Evolutionary conservation across 2,888 invertebrate species (phyloP), one percentile per base, ranked within the genome.

Genomic region (Acrobeloides nanus): DNA sequence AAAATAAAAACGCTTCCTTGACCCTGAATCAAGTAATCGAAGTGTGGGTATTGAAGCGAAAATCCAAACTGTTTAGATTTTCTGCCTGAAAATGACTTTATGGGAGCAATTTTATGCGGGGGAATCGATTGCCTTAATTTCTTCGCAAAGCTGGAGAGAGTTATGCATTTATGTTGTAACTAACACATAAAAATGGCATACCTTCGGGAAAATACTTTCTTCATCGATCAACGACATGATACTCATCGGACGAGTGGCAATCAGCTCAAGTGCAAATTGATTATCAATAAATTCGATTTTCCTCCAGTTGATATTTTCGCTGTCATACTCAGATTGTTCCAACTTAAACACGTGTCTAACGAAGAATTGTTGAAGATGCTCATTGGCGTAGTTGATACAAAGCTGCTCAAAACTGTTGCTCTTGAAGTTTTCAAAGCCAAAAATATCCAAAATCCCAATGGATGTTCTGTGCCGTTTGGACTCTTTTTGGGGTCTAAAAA

Each of bases 221-320:
- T 99, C 97, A 72, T 97, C 95, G 58, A 99, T 89, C 55, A 99
- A 79, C 12, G 93, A 89, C 86, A 99, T 88, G 46, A 97, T 90
- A 73, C 95, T 95, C 53, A 97, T 79, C 62, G 92, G 92, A 74
- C 89, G 89, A 26, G 88, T 83, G 8, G 95, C 95, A 66, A 99
- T 93, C 72, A 99, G 78, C 78, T 97, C 95, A 49, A 99, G 78
- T 0, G 92, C 59, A 15, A 51, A 33, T 78, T 95, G 95, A 77
- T 97, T 97, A 74, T 97, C 97, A 2, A 92, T 88, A 74, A 97
- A 97, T 75, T 93, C 92, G 62, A 99, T 95, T 74, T 34, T 18
- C 68, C 89, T 87, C 95, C 97, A 97, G 75, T 87, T 92, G 60
- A 99, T 97, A 1, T 85, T 87, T 25, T 51, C 42, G 4, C 42